Conservation (phyloP, 2,888 invertebrate species). For the Eupithecia tripunctaria region DNA sequence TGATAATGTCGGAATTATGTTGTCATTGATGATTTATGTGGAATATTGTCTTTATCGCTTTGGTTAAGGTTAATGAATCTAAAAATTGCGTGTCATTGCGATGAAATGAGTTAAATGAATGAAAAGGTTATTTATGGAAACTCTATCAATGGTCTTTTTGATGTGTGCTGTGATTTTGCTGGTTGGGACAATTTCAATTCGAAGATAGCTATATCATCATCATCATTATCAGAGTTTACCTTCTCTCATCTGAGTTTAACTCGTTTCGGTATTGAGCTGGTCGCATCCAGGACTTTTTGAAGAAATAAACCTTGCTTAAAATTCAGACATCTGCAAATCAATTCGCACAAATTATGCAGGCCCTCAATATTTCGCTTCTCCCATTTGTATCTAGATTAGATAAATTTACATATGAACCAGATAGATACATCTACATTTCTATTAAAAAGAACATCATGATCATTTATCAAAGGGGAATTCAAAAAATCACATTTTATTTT, state of each 20-base stretch:
- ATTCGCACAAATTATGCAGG: not conserved
- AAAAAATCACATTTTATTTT: not conserved
- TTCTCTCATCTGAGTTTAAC: not conserved
- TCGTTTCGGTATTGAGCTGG: not conserved
- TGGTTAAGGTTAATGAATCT: constrained; percentile 46
- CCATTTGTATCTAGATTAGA: not conserved
- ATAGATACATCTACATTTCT: not conserved
- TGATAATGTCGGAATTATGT: constrained; percentile 75
- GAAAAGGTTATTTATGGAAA: constrained; percentile 49
- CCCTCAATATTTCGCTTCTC: not conserved
- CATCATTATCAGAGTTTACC: not conserved
- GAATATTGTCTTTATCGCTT: constrained; percentile 68
- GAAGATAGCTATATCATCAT: not conserved
- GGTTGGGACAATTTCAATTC: not conserved
- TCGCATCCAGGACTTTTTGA: not conserved
- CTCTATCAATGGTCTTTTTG: not conserved
- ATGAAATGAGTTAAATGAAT: constrained; percentile 49
- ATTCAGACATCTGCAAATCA: not conserved
- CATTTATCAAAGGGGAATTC: constrained; percentile 7
- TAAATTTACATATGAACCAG: not conserved
- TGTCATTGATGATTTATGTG: constrained; percentile 78
- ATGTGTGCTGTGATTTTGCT: not conserved
- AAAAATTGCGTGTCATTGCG: constrained; percentile 57
- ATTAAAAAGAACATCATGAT: not conserved
- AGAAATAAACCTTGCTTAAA: not conserved